Evolutionary conservation across 1,140 invertebrate genomes (phyloP).

Genomic region (Hesperophylax magnus): DNA sequence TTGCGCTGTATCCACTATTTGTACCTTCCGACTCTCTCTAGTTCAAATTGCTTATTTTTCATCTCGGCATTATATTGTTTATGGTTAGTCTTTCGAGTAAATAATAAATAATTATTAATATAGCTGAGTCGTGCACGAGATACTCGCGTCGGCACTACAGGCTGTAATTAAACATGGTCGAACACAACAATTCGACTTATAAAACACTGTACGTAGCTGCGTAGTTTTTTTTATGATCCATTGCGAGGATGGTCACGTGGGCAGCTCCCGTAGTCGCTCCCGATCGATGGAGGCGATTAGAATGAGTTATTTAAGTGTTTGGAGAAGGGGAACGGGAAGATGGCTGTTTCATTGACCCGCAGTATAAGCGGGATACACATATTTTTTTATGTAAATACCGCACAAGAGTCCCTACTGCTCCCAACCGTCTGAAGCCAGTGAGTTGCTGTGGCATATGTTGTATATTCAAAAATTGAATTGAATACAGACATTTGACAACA

Average conservation of each 20-base stretch:
- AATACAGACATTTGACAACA: too few species aligned
- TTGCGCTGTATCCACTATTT: not conserved
- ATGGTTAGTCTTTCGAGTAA: too few species aligned
- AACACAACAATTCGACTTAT: constrained; percentile 41
- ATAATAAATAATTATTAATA: constrained; percentile 39
- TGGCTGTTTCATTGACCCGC: constrained; percentile 32
- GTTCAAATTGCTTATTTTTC: constrained; percentile 14
- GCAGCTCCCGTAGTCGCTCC: constrained; percentile 15
- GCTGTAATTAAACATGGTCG: constrained; percentile 51
- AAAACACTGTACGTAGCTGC: constrained; percentile 3
- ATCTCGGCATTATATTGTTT: not conserved
- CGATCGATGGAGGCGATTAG: constrained; percentile 34
- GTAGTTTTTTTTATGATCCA: not conserved
- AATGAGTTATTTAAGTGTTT: constrained; percentile 26
- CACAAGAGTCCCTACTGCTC: too few species aligned
- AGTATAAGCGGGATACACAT: too few species aligned
- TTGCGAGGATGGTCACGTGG: not conserved
- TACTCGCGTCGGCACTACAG: constrained; percentile 43
- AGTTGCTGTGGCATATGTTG: too few species aligned
- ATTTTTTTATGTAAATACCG: too few species aligned
- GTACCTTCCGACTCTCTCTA: not conserved
- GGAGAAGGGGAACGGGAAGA: not conserved
- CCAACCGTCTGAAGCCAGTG: too few species aligned
- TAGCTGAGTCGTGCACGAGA: constrained; percentile 39
- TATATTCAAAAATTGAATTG: too few species aligned